phyloP scores from a whole-genome alignment of 2,888 invertebrate species.

The Hoplodrina blanda region DNA sequence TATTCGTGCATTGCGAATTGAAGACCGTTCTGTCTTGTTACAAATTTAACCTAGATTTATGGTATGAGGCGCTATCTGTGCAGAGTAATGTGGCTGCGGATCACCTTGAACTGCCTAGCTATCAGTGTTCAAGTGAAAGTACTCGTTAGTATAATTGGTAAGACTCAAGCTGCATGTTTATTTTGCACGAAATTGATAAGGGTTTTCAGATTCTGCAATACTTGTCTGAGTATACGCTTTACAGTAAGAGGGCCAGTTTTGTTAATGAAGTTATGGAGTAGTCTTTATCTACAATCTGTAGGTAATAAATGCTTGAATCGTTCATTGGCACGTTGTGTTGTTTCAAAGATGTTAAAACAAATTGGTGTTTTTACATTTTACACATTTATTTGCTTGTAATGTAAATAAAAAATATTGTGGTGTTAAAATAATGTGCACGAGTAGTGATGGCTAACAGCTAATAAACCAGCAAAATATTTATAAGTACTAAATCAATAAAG shows the following conservation, averaged over 20 bases:
- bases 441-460: slow-evolving; percentile 36
- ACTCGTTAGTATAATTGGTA: slow-evolving; percentile 87
- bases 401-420: slow-evolving; percentile 42
- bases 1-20: slow-evolving; percentile 51
- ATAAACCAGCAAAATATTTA: slow-evolving; percentile 58
- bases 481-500: slow-evolving; percentile 54
- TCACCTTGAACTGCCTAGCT: slow-evolving; percentile 85
- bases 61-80: slow-evolving; percentile 70
- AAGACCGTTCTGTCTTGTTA: slow-evolving; percentile 56
- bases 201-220: slow-evolving; percentile 77
- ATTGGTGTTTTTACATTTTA: slow-evolving; percentile 11
- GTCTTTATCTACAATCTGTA: slow-evolving; percentile 38
- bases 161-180: slow-evolving; percentile 75
- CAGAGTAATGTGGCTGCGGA: slow-evolving; percentile 77
- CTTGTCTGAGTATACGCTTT: slow-evolving; percentile 67
- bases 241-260: slow-evolving; percentile 55
- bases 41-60: slow-evolving; percentile 71
- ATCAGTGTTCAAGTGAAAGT: slow-evolving; percentile 85
- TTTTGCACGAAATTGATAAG: slow-evolving; percentile 85
- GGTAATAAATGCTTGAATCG: slow-evolving; percentile 25
- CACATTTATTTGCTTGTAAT: slow-evolving; percentile 16
- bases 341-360: slow-evolving; percentile 23
- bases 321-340: slow-evolving; percentile 17
- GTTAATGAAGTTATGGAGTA: slow-evolving; percentile 59
- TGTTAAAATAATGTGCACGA: slow-evolving; percentile 10